Evolutionary conservation across 2,113 vertebrate genomes (phyloP), one percentile per base, ranked within the genome.

Genomic region (Ammospiza nelsoni): DNA sequence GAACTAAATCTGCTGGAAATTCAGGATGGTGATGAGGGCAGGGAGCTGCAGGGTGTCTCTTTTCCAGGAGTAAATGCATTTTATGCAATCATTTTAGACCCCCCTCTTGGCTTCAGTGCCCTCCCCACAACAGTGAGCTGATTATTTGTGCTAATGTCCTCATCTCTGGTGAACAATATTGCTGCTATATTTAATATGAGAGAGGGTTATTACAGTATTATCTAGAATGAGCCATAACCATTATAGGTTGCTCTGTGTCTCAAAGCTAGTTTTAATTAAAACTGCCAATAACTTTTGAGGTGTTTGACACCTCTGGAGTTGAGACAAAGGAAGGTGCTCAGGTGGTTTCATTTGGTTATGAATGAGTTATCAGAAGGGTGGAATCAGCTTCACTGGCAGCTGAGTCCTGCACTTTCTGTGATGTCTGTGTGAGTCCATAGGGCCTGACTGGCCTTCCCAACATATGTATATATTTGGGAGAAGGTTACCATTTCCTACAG

Each of bases 201-300:
- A 49, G 61, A 72, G 35, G 87, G 66, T 90, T 94, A 94, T 87
- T 92, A 72, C 72, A 69, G 49, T 84, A 65, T 89, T 93, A 81
- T 81, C 85, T 65, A 48, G 85, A 90, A 94, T 12, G 23, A 89
- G 48, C 79, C 49, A 51, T 79, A 85, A 44, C 63, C 10, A 25
- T 87, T 78, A 83, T 7, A 63, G 39, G 67, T 83, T 62, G 49
- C 69, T 78, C 51, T 51, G 12, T 63, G 37, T 88, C 73, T 80
- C 84, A 81, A 76, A 93, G 71, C 87, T 92, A 77, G 73, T 73
- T 92, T 95, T 94, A 91, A 92, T 88, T 92, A 90, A 93, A 94
- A 73, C 73, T 94, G 89, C 84, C 94, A 83, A 71, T 91, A 79
- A 46, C 57, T 91, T 90, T 74, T 79, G 76, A 61, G 61, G 24